Evolutionary conservation across 1,140 invertebrate genomes (phyloP).

Genomic region (Drosophila neocordata): DNA sequence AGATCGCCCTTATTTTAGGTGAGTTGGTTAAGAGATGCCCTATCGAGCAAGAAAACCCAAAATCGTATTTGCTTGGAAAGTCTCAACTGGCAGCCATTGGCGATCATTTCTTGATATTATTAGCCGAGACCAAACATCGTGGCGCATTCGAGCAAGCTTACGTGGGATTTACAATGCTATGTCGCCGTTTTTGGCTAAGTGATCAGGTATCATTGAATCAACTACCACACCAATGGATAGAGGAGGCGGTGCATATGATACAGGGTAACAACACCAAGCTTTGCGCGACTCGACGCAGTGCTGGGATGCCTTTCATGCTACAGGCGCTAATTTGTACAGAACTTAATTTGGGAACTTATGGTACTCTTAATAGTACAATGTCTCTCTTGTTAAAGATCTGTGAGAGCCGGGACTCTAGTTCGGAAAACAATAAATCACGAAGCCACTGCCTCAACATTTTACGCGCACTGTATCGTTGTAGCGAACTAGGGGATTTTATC

Average conservation of each 20-base stretch:
- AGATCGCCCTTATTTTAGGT: slow-evolving; percentile 85
- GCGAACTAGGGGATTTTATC: slow-evolving; percentile 89
- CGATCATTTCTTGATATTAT: slow-evolving; percentile 88
- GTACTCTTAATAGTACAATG: slow-evolving; percentile 87
- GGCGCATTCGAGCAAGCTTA: slow-evolving; percentile 98
- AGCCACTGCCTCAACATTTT: slow-evolving; percentile 94
- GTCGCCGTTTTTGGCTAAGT: slow-evolving; percentile 84
- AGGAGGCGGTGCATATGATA: slow-evolving; percentile 81
- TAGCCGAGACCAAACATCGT: slow-evolving; percentile 93
- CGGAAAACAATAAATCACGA: slow-evolving; percentile 83
- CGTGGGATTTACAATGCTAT: slow-evolving; percentile 92
- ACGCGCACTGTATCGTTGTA: slow-evolving; percentile 90
- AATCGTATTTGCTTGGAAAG: slow-evolving; percentile 57
- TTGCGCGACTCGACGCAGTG: slow-evolving; percentile 93
- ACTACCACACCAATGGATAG: slow-evolving; percentile 89
- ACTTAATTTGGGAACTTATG: slow-evolving; percentile 84
- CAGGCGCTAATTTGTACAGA: slow-evolving; percentile 90
- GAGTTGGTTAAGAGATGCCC: slow-evolving; percentile 82
- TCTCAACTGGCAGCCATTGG: slow-evolving; percentile 86
- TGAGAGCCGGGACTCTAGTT: neutral
- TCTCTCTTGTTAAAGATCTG: slow-evolving; percentile 84
- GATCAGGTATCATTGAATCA: slow-evolving; percentile 84
- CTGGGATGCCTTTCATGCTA: slow-evolving; percentile 95
- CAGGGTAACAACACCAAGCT: slow-evolving; percentile 22
- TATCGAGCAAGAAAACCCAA: slow-evolving; percentile 42